A percentile compares a stretch with the other conserved stretches of the same genome.
These are phyloP conservation scores for Mycteria americana DNA, from an alignment of 2,797 vertebrate genomes.

Conservation along the genomic window DNA sequence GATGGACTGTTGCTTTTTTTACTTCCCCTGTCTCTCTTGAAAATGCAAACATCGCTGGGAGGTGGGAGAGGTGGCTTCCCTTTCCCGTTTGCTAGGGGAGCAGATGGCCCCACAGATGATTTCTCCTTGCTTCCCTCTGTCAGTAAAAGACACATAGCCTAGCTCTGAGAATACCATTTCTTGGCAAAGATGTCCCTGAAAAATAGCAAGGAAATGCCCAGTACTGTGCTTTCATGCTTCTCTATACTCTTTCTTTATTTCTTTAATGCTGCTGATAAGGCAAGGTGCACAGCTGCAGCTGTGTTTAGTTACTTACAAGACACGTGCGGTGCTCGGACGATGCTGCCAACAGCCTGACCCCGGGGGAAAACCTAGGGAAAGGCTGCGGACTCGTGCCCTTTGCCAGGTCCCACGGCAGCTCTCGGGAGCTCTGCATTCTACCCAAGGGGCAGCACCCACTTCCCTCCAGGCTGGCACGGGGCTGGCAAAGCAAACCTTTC, in stretches of 20 bases:
- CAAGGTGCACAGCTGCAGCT: neutral
- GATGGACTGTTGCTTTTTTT: constrained; percentile 6
- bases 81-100: neutral
- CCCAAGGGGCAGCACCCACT: neutral
- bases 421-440: neutral
- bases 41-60: neutral
- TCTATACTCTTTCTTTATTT: neutral
- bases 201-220: constrained; percentile 39
- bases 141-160: neutral
- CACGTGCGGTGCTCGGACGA: rapidly evolving
- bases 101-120: constrained; percentile 51
- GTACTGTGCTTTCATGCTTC: neutral
- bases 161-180: neutral
- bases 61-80: constrained; percentile 32
- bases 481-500: neutral
- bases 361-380: neutral
- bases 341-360: neutral
- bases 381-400: neutral
- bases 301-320: neutral
- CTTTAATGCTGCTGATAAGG: neutral
- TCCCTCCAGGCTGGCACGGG: neutral
- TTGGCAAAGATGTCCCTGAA: constrained; percentile 9
- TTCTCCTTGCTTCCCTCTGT: constrained; percentile 40
- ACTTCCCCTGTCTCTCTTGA: neutral
- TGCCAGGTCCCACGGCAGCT: rapidly evolving